phyloP scores from a whole-genome alignment of 2,113 vertebrate genomes.

The Hippotragus niger region DNA sequence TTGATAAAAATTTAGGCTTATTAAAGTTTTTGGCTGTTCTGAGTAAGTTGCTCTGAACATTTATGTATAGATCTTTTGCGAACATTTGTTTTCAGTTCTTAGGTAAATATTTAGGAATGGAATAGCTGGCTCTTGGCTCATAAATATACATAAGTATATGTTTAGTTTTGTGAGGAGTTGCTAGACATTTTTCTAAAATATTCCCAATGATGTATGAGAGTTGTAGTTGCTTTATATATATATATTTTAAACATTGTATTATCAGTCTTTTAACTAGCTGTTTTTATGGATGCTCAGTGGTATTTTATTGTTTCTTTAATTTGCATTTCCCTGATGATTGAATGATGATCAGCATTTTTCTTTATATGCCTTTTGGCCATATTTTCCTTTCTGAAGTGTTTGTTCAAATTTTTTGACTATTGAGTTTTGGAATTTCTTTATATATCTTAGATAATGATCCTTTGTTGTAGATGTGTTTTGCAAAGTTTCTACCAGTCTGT shows the following conservation, averaged over 20 bases:
- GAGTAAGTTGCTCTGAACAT: background rate
- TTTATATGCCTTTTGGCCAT: background rate
- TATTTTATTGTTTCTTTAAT: background rate
- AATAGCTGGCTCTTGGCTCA: background rate
- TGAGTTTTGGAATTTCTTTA: background rate
- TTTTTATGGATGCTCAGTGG: background rate
- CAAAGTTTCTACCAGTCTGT: background rate
- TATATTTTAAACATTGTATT: background rate
- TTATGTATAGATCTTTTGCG: background rate
- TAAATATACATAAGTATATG: background rate
- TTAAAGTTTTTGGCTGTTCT: constrained; percentile 6
- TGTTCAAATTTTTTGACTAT: background rate
- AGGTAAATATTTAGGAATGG: background rate
- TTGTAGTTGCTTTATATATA: background rate
- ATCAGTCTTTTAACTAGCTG: background rate
- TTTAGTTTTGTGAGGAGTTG: constrained; percentile 33
- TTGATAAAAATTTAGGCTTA: background rate
- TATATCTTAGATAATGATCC: background rate
- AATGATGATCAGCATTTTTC: background rate
- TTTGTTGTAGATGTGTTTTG: background rate
- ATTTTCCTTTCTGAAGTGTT: background rate
- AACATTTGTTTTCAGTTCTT: constrained; percentile 15
- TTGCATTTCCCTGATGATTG: background rate
- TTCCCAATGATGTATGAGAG: background rate
- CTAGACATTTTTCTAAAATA: background rate